phyloP scores from a whole-genome alignment of 1,140 invertebrate genomes.

The Rhopalosiphum padi region DNA sequence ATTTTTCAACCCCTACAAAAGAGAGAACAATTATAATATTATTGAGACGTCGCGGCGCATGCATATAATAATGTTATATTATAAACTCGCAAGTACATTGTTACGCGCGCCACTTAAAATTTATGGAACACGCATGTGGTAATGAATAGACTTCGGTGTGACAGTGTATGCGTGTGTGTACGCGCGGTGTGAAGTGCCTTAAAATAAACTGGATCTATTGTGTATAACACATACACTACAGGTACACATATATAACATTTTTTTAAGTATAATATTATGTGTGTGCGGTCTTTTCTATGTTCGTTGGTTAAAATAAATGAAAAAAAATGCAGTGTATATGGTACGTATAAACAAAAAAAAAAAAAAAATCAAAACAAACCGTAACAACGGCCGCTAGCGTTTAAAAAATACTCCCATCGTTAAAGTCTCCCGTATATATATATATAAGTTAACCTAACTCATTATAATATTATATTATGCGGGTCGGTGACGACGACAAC shows the following conservation, averaged over 20 bases:
- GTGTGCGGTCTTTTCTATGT: constrained; percentile 42
- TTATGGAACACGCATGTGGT: constrained; percentile 24
- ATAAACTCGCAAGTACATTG: constrained; percentile 25
- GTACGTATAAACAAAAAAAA: constrained; percentile 8
- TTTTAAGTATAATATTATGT: not conserved
- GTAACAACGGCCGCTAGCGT: constrained; percentile 21
- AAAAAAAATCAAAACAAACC: constrained; percentile 49
- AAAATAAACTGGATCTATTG: constrained; percentile 44
- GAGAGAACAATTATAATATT: constrained; percentile 19
- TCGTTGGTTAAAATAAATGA: not conserved
- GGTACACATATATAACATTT: constrained; percentile 8
- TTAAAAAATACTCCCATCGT: constrained; percentile 17
- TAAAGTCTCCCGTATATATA: constrained; percentile 40
- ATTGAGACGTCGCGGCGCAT: constrained; percentile 27
- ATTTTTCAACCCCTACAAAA: constrained; percentile 9
- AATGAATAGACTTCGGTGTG: constrained; percentile 34
- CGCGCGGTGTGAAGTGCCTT: constrained; percentile 8
- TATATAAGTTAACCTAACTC: not conserved
- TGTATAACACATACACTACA: not conserved
- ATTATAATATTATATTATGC: constrained; percentile 33
- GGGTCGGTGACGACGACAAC: constrained; percentile 15
- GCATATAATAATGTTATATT: not conserved
- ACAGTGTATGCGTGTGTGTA: not conserved
- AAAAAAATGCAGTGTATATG: not conserved
- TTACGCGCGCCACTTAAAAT: constrained; percentile 39